A percentile compares a stretch with the other conserved stretches of the same genome.
Conservation (phyloP, 2,888 invertebrate species). For the Zygothrica quintamaculata region DNA sequence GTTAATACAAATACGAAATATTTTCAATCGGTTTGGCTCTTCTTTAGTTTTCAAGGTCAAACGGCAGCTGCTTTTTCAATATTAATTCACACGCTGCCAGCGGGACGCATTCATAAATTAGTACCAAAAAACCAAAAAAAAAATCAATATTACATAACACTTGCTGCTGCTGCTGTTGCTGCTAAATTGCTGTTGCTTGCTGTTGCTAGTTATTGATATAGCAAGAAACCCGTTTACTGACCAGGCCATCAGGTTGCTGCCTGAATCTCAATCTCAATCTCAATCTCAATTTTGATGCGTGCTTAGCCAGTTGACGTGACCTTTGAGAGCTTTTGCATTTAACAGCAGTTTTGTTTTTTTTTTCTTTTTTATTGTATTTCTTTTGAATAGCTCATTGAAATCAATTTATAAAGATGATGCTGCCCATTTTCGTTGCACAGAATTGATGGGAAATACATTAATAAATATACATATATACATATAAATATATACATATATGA, state of each 20-base stretch:
- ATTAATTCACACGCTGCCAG: slow-evolving; percentile 66
- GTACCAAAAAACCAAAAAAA: slow-evolving; percentile 58
- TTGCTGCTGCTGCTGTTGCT: slow-evolving; percentile 29
- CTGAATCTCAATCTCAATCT: slow-evolving; percentile 6
- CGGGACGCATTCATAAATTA: slow-evolving; percentile 37
- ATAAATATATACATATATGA: not conserved
- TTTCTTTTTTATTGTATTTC: slow-evolving; percentile 24
- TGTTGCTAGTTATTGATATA: slow-evolving; percentile 47
- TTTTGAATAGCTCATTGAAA: slow-evolving; percentile 41
- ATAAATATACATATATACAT: not conserved
- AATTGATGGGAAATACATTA: slow-evolving; percentile 23
- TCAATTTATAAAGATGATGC: slow-evolving; percentile 28
- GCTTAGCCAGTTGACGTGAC: slow-evolving; percentile 71
- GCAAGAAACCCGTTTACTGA: slow-evolving; percentile 61
- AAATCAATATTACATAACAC: slow-evolving; percentile 72
- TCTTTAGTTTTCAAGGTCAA: slow-evolving; percentile 63
- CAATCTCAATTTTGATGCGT: slow-evolving; percentile 55
- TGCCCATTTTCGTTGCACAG: slow-evolving; percentile 30
- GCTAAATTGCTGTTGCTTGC: slow-evolving; percentile 23
- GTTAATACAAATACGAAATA: too few species aligned
- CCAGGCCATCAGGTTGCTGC: slow-evolving; percentile 18
- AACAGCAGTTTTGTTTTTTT: slow-evolving; percentile 25
- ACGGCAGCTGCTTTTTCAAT: slow-evolving; percentile 43
- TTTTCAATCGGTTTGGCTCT: not conserved
- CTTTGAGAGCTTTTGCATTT: slow-evolving; percentile 68